phyloP scores from a whole-genome alignment of 2,113 vertebrate genomes.

The Oreochromis aureus region DNA sequence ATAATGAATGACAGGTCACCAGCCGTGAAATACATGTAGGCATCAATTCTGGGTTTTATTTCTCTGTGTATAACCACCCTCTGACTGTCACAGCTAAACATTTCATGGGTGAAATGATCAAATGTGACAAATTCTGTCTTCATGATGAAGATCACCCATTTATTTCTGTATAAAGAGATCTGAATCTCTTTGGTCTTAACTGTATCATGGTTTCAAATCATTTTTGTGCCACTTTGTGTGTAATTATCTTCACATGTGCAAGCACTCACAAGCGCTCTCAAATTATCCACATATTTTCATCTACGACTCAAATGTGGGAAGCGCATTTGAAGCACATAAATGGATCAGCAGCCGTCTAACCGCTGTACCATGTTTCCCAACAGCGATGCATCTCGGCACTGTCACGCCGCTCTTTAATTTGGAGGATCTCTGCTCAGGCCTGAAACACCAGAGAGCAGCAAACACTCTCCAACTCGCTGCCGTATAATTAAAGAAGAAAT shows the following conservation, averaged over 20 bases:
- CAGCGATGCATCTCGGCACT: slow-evolving; percentile 35
- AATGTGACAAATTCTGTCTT: background rate
- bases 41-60: background rate
- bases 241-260: slow-evolving; percentile 27
- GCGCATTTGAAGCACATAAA: slow-evolving; percentile 40
- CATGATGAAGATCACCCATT: background rate
- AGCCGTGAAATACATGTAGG: background rate
- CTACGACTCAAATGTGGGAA: slow-evolving; percentile 21
- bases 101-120: background rate
- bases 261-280: slow-evolving; percentile 15
- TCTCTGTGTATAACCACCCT: background rate
- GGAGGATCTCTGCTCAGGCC: slow-evolving; percentile 20
- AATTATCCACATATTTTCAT: slow-evolving; percentile 57
- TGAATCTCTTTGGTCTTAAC: background rate
- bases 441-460: slow-evolving; percentile 45
- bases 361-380: slow-evolving; percentile 10
- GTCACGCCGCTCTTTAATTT: slow-evolving; percentile 59
- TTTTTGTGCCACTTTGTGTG: slow-evolving; percentile 7
- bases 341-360: slow-evolving; percentile 27
- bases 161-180: background rate
- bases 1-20: background rate
- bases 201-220: slow-evolving; percentile 1
- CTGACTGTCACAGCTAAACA: background rate
- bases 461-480: slow-evolving; percentile 17
- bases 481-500: slow-evolving; percentile 61